Conservation (phyloP, 2,113 vertebrate genomes). For the Vulpes lagopus region DNA sequence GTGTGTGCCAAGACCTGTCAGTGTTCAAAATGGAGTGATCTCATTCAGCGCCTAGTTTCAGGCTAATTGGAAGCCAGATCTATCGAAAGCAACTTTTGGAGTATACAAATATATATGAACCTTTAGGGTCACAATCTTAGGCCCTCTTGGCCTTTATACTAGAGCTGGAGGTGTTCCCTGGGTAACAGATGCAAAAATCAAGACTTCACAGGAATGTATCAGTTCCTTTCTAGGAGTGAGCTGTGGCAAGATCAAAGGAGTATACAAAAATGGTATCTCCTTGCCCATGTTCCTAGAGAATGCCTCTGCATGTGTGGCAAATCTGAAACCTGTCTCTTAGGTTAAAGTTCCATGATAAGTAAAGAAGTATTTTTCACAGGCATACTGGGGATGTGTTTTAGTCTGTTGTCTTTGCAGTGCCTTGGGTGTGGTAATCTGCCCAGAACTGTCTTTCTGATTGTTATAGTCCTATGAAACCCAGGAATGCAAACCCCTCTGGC, state of each 20-base stretch:
- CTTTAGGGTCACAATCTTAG: background rate
- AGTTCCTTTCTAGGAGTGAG: background rate
- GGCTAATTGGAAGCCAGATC: background rate
- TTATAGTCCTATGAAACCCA: too few species aligned
- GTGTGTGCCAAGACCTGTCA: background rate
- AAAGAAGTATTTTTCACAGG: background rate
- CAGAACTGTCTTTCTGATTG: too few species aligned
- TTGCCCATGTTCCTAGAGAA: background rate
- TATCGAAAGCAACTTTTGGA: background rate
- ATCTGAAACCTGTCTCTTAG: background rate
- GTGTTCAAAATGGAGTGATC: background rate
- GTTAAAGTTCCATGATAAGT: background rate
- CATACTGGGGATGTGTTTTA: background rate
- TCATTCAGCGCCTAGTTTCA: background rate
- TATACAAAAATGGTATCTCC: background rate
- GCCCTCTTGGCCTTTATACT: background rate
- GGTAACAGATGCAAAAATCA: background rate
- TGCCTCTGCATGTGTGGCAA: background rate
- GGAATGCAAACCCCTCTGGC: too few species aligned
- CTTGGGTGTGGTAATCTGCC: background rate
- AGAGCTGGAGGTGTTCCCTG: background rate
- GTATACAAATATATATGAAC: background rate
- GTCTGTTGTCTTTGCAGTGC: background rate
- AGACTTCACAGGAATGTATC: background rate
- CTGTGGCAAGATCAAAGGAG: background rate